Evolutionary conservation across 1,140 invertebrate species (phyloP), one percentile per base, ranked within the genome.

Genomic region (Habropoda laboriosa): DNA sequence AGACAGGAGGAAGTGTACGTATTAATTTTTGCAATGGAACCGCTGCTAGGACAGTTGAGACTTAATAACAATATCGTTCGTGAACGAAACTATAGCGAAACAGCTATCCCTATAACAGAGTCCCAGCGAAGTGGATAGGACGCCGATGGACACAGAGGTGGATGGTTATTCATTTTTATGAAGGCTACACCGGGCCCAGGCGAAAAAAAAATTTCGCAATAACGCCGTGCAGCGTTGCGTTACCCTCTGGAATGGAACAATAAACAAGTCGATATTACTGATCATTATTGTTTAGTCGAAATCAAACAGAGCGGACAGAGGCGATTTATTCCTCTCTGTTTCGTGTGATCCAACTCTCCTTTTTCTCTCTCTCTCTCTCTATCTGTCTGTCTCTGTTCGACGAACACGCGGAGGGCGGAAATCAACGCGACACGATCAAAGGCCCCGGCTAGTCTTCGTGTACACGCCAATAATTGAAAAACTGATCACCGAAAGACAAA

Each of bases 261-360:
- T 82, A 82, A 79, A 82, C 76, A 79, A 79, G 68, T 78, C 80
- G 68, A 79, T 79, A 79, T 79, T 82, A 73, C 61, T 12, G 45
- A 79, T 74, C 76, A 82, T 82, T 79, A 82, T 79, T 79, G 68
- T 82, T 82, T 82, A 79, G 80, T 40, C 55, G 68, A 61, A 79
- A 47, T 82, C 67, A 71, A 79, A 79, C 76, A 79, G 58, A 74
- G 21, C 60, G 60, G 49, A 45, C 60, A 73, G 27, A 21, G 27
- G 1, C 55, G 79, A 80, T 80, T 76, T 70, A 68, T 76, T 80
- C 51, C 72, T 49, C 71, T 55, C 55, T 38, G 45, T 58, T 64
- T 47, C 27, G 27, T 4, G 16, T 1, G n/a, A n/a, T n/a, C n/a
- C n/a, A n/a, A n/a, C 12, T 45, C 27, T 8, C 12, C 1, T 10